These are phyloP conservation scores for Scaptodrosophila latifasciaeformis DNA, from an alignment of 2,888 invertebrate species.

Conservation along the genomic window DNA sequence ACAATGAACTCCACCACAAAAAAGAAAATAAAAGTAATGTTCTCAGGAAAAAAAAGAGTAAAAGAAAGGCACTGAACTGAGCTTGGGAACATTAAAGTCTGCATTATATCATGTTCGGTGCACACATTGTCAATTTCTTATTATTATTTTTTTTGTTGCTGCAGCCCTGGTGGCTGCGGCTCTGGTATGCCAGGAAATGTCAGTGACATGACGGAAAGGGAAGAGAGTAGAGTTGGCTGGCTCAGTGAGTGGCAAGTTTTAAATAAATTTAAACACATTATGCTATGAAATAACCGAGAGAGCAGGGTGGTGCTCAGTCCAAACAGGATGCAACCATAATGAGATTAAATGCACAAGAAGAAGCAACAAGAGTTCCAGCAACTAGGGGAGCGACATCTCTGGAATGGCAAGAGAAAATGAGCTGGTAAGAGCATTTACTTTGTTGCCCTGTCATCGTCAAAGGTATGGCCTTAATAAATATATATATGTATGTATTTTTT, in stretches of 20 bases:
- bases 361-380: slow-evolving; percentile 6
- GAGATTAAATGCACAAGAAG: slow-evolving; percentile 28
- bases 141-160: neutral
- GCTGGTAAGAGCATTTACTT: neutral
- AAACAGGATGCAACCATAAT: slow-evolving; percentile 16
- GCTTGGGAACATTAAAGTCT: neutral
- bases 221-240: slow-evolving; percentile 5
- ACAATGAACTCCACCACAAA: slow-evolving; percentile 35
- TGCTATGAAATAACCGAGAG: slow-evolving; percentile 30
- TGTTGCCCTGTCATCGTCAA: no score
- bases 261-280: slow-evolving; percentile 59
- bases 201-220: slow-evolving; percentile 10
- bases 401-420: slow-evolving; percentile 6
- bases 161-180: neutral
- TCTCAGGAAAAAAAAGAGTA: no score
- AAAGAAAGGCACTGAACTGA: no score
- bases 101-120: slow-evolving; percentile 49
- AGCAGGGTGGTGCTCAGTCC: neutral
- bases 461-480: no score
- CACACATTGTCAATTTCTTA: slow-evolving; percentile 48
- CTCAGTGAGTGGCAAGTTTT: slow-evolving; percentile 41
- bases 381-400: neutral
- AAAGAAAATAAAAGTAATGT: slow-evolving; percentile 7
- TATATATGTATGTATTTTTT: no score
- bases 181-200: slow-evolving; percentile 10